Base-by-base conservation (phyloP, 1,140 invertebrate genomes). In the Drosophila navojoa region DNA sequence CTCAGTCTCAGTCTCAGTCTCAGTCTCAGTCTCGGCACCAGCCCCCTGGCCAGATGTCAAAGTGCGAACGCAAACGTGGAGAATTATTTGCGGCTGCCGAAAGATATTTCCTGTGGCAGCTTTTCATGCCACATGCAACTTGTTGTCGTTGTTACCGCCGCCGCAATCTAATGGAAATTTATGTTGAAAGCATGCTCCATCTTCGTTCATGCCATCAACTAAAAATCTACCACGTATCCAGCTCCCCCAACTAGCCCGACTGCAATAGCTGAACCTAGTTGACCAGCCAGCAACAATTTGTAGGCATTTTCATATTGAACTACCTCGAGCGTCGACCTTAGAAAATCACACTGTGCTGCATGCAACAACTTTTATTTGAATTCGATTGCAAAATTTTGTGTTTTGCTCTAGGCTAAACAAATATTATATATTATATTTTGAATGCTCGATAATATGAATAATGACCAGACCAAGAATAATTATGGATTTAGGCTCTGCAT, bases 121-220 rank as follows among this genome's bases (percentile, higher is more conserved):
- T 79, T 82, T 80, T 44, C 74, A 87, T 82, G 79, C 79, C 82
- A 86, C 82, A 87, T 89, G 84, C 82, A 86, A 87, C 82, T 81
- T 76, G 42, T 47, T 27, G 44, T 27, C 47, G 62, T 47, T 32
- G 62, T 27, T 53, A 58, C n/a, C 27, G 68, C 53, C 27, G 73
- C 82, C 58, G 73, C 82, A 89, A 87, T 89, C 82, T 87, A 87
- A 87, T 87, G 82, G 84, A 87, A 87, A 87, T 87, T 87, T 87
- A 87, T 87, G 84, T 89, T 87, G 82, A 84, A 89, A 82, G 82
- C 82, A 74, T 76, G 81, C 79, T 79, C 47, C 59, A 60, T 62
- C 71, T 69, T 57, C 57, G 66, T 59, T 55, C 71, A 60, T 69
- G 70, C 63, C 70, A 72, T 67, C 70, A 60, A 54, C 55, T 32